A percentile compares a stretch with the other conserved stretches of the same genome.
These are phyloP conservation scores for Anas platyrhynchos DNA, from an alignment of 2,113 vertebrate species.

Conservation along the genomic window DNA sequence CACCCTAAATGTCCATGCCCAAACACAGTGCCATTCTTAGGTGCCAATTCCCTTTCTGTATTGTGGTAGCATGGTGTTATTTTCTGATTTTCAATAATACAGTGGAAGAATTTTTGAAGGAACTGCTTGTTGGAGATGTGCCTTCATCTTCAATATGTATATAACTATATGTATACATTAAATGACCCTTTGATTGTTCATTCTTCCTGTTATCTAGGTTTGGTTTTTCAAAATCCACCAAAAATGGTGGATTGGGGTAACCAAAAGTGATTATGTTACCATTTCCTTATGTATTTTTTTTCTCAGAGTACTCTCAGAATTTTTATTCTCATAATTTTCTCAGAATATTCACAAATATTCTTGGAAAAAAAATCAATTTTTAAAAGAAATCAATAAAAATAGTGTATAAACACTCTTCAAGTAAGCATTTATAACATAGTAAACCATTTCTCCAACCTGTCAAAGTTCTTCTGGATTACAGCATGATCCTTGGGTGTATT, in stretches of 20 bases:
- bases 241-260: background rate
- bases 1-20: background rate
- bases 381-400: background rate
- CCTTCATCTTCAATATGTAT: background rate
- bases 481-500: no score
- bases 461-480: no score
- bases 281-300: background rate
- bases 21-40: background rate
- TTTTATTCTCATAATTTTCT: no score
- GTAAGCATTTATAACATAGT: background rate
- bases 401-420: background rate
- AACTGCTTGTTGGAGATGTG: background rate
- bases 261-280: background rate
- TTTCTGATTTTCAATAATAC: rapidly evolving
- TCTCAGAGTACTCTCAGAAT: no score
- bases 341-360: no score
- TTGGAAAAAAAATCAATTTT: background rate
- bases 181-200: background rate
- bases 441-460: no score
- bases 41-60: background rate
- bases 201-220: background rate
- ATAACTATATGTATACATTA: background rate
- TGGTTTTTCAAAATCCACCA: background rate
- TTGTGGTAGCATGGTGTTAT: rapidly evolving
- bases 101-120: background rate